A percentile compares a stretch with the other conserved stretches of the same genome.
Conservation (phyloP, 2,797 vertebrate genomes). For the Vespertilio murinus region DNA sequence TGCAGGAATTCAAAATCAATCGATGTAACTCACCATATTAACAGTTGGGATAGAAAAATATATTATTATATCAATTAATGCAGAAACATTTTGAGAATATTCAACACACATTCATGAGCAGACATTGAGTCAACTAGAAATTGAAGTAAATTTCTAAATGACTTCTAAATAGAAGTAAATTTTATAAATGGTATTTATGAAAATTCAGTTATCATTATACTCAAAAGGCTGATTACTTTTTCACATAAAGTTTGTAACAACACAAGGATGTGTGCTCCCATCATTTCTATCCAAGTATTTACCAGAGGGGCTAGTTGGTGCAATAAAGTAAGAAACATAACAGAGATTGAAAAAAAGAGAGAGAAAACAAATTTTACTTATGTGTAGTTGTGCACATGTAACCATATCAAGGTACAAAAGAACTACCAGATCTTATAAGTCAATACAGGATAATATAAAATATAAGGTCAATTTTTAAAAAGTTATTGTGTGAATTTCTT, state of each 20-base stretch:
- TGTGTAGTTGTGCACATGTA: background rate
- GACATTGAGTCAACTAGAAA: background rate
- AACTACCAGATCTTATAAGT: background rate
- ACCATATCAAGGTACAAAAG: background rate
- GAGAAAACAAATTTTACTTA: background rate
- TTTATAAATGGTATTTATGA: background rate
- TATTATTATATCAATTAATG: background rate
- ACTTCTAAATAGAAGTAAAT: background rate
- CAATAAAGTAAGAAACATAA: background rate
- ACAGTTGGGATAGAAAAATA: background rate
- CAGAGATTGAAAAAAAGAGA: background rate
- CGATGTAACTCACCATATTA: background rate
- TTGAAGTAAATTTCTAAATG: background rate
- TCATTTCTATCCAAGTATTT: background rate
- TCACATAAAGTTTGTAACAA: background rate
- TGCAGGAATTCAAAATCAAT: background rate
- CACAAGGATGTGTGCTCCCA: accelerated
- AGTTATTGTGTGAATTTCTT: background rate
- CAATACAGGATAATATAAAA: background rate
- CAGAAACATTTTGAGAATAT: background rate
- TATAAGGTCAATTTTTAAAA: background rate
- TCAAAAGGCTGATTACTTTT: background rate
- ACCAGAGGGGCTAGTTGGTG: background rate
- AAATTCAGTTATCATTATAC: background rate
- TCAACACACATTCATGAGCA: background rate